phyloP scores from a whole-genome alignment of 2,113 vertebrate species.

The Anser cygnoides region DNA sequence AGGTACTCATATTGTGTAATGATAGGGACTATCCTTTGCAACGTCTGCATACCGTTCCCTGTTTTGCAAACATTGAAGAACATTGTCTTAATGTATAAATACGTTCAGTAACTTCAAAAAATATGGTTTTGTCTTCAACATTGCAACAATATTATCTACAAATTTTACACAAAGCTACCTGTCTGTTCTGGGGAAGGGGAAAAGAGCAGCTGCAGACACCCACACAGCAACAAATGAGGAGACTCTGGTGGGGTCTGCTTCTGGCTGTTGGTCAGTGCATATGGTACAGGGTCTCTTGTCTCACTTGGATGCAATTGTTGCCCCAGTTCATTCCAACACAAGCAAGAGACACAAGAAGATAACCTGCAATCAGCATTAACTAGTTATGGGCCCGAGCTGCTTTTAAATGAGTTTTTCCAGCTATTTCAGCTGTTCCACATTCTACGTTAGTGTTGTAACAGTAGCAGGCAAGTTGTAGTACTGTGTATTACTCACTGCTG shows the following conservation, averaged over 20 bases:
- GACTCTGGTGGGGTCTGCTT: background rate
- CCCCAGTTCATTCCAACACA: background rate
- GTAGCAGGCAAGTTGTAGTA: background rate
- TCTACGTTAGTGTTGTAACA: background rate
- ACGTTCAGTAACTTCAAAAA: background rate
- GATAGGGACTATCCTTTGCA: background rate
- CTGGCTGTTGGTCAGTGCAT: background rate
- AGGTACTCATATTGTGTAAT: background rate
- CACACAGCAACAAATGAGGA: fast-evolving
- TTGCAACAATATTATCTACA: background rate
- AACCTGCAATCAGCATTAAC: background rate
- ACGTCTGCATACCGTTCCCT: background rate
- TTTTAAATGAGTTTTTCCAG: background rate
- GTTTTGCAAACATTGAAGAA: background rate
- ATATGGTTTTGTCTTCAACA: background rate
- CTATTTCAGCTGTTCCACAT: background rate
- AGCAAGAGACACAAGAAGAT: background rate
- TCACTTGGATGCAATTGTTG: fast-evolving
- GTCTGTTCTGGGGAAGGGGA: background rate
- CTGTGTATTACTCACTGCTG: background rate
- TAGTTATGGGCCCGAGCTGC: background rate
- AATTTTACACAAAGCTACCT: background rate
- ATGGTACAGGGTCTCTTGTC: fast-evolving
- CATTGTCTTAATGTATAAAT: background rate
- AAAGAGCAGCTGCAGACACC: background rate